These are phyloP conservation scores for Dipus sagitta DNA, from an alignment of 2,797 vertebrate genomes.

Conservation along the genomic window DNA sequence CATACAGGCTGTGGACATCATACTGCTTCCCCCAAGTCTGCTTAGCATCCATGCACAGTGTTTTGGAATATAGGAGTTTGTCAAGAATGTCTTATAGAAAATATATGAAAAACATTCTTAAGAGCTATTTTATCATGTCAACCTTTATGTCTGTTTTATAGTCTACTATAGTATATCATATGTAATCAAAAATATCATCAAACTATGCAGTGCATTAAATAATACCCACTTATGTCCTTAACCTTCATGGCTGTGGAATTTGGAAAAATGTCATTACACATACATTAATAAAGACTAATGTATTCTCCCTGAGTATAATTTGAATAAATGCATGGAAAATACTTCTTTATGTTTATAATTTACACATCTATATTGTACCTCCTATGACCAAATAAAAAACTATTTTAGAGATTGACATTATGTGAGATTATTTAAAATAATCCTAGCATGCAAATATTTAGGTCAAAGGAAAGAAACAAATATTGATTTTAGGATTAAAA, in stretches of 20 bases:
- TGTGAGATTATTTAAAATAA: neutral
- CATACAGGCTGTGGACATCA: constrained; percentile 97
- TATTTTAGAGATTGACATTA: neutral
- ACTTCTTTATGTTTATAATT: neutral
- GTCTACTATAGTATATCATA: neutral
- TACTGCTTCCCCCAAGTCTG: constrained; percentile 96
- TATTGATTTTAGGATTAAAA: neutral
- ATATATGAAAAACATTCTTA: neutral
- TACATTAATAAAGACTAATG: constrained; percentile 48
- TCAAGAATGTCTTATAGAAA: constrained; percentile 92
- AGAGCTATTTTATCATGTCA: neutral
- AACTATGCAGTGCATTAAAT: neutral
- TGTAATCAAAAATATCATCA: neutral
- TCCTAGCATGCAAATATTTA: neutral
- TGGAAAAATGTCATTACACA: neutral
- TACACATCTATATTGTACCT: neutral
- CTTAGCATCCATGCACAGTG: constrained; percentile 95
- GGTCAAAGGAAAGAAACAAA: neutral
- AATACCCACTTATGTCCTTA: neutral
- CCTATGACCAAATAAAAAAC: neutral
- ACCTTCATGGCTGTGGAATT: neutral
- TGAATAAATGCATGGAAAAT: neutral
- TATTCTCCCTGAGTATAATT: neutral
- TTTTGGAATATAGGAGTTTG: constrained; percentile 94
- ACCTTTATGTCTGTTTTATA: neutral